These are phyloP conservation scores for Automeris io DNA, from an alignment of 2,888 invertebrate genomes.

Conservation along the genomic window DNA sequence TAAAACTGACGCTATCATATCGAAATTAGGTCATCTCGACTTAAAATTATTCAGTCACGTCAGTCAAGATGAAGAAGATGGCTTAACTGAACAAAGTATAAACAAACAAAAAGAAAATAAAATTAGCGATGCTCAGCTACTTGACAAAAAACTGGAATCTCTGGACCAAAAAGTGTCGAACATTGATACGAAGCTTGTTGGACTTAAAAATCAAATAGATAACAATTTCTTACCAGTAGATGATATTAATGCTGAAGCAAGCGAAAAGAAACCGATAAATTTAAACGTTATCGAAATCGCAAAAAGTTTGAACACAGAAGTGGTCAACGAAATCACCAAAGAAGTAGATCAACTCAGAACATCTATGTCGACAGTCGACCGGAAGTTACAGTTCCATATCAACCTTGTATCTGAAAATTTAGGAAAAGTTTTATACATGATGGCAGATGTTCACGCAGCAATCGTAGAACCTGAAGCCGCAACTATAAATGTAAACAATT, in stretches of 20 bases:
- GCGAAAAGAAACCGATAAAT: constrained; percentile 90
- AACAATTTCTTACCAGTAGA: constrained; percentile 88
- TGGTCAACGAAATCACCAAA: constrained; percentile 87
- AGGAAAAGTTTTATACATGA: constrained; percentile 85
- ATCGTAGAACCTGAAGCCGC: constrained; percentile 84
- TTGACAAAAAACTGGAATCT: constrained; percentile 82
- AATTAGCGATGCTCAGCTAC: constrained; percentile 58
- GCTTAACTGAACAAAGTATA: constrained; percentile 43
- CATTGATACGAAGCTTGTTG: constrained; percentile 87
- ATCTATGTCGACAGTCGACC: constrained; percentile 86
- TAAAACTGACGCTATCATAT: constrained; percentile 89
- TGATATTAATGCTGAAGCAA: constrained; percentile 91
- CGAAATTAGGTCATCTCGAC: constrained; percentile 85
- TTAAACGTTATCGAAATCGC: constrained; percentile 90
- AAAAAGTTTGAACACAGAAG: constrained; percentile 88
- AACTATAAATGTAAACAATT: constrained; percentile 66
- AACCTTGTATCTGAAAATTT: constrained; percentile 89
- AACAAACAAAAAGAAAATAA: constrained; percentile 28
- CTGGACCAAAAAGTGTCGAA: constrained; percentile 90
- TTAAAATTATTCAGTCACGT: constrained; percentile 82
- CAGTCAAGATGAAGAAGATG: constrained; percentile 49
- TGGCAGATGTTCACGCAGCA: constrained; percentile 89
- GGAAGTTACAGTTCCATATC: constrained; percentile 90
- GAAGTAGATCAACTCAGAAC: constrained; percentile 87
- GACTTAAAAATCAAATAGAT: constrained; percentile 88